Base-by-base conservation (phyloP, 2,797 vertebrate genomes). In the Artibeus jamaicensis region DNA sequence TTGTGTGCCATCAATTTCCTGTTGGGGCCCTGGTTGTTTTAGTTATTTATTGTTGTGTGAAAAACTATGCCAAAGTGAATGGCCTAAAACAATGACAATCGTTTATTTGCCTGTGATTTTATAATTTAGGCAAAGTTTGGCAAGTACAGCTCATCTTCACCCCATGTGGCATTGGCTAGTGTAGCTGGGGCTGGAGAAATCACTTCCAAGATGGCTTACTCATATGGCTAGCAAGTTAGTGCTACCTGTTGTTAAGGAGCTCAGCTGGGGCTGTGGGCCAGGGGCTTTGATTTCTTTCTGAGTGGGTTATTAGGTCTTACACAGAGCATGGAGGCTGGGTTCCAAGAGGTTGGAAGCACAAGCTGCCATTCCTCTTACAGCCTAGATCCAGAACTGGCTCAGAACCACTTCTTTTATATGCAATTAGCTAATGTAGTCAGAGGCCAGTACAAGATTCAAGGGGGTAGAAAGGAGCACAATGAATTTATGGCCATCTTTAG, bases 331-430 rank as follows among this genome's bases (percentile, higher is more conserved):
- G 73, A 91, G 76, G 81, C 77, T 95, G 73, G 34, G 65, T 92
- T 96, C 70, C 79, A 86, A 79, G 86, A 95, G 84, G 44, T 57
- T 96, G 76, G 59, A 96, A 96, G 71, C 32, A 83, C 76, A 93
- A 95, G 34, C 62, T 91, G 67, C 73, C 73, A 93, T 39, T 82
- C 4, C 18, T 90, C 53, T 77, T 93, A 92, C 90, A 95, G 81
- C 48, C 67, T 92, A 78, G 57, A 19, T 86, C 57, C 86, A 53
- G 73, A 96, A 73, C 21, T 55, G 68, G 62, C 50, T 89, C 24
- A 93, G 59, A 26, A 84, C 81, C 26, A 2, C 46, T 73, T 89
- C 70, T 93, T 78, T 67, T 96, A 73, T 57, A 78, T 85, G 67
- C 53, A 93, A 37, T 48, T 95, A 73, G 67, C 39, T 76, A 53